These are phyloP conservation scores for Morelia viridis DNA, from an alignment of 2,797 vertebrate species.

Conservation along the genomic window DNA sequence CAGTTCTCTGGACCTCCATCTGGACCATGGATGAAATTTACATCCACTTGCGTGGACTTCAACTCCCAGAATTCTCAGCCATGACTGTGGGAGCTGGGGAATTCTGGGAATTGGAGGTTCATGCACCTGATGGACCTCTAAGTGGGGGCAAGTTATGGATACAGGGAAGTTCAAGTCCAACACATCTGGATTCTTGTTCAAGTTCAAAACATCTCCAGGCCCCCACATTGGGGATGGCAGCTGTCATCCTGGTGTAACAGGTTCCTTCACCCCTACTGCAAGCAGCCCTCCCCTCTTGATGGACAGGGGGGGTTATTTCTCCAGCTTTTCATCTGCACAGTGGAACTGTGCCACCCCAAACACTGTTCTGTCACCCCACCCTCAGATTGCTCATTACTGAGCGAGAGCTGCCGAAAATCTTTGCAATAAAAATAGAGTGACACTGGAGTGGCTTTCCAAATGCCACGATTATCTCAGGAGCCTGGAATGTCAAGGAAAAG, in stretches of 20 bases:
- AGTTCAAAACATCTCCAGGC: too few relatives aligned
- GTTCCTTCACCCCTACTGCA: conserved; percentile 45
- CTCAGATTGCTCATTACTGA: conserved; percentile 45
- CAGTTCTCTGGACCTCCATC: too few relatives aligned
- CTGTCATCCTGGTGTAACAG: conserved; percentile 1
- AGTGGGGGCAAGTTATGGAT: too few relatives aligned
- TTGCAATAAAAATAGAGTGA: conserved; percentile 69
- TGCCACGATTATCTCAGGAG: conserved; percentile 86
- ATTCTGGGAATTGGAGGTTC: not conserved
- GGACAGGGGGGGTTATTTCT: conserved; percentile 53
- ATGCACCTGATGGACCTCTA: too few relatives aligned
- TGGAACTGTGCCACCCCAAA: conserved; percentile 64
- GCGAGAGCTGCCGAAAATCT: conserved; percentile 48
- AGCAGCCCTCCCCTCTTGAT: conserved; percentile 51
- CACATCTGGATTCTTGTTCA: too few relatives aligned
- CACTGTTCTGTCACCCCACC: conserved; percentile 46
- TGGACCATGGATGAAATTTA: too few relatives aligned
- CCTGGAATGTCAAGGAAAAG: conserved; percentile 82
- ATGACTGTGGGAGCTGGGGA: not conserved
- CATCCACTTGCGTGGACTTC: not conserved
- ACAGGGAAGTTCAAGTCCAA: too few relatives aligned
- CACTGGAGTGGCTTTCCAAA: conserved; percentile 70
- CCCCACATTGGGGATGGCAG: too few relatives aligned
- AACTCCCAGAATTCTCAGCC: not conserved
- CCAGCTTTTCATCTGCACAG: conserved; percentile 56